Evolutionary conservation across 2,797 vertebrate genomes (phyloP), one percentile per base, ranked within the genome.

Genomic region (Capromys pilorides): DNA sequence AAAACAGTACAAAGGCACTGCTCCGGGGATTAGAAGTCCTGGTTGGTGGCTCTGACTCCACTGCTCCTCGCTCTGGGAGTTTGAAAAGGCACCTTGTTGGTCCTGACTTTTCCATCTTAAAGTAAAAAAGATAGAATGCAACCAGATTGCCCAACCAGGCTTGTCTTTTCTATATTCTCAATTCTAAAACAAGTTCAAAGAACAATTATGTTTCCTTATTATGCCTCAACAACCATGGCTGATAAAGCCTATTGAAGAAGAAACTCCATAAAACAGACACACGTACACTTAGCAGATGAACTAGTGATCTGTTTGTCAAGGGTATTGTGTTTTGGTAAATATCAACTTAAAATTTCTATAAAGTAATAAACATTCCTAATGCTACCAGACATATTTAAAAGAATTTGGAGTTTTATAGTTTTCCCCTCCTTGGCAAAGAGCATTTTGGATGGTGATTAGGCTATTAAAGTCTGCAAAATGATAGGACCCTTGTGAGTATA

Each of bases 331-430:
- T 96, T 96, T 92, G 92, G 92, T 93, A 96, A 96, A 95, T 93
- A 96, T 64, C 87, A 81, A 94, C 6, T 21, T 91, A 89, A 96
- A 86, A 79, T 93, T 95, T 75, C 81, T 92, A 19, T 86, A 73
- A 62, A 90, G 62, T 95, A 92, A 92, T 95, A 97, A 96, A 92
- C 81, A 85, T 96, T 94, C 91, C 88, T 96, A 96, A 91, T 95
- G 88, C 87, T 94, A 91, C 88, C 92, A 96, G 96, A 92, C 92
- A 94, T 66, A 45, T 93, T 96, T 67, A 85, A 94, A 96, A 89
- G 90, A 96, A 93, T 91, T 95, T 86, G 66, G 86, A 96, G 85
- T 96, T 96, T 95, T 96, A 90, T 91, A 84, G 94, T 86, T 80
- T 28, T n/a, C 33, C 41, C 51, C 75, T 66, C 90, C 85, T 95